A percentile compares a stretch with the other conserved stretches of the same genome.
Conservation (phyloP, 2,113 vertebrate species). For the Acrocephalus arundinaceus region DNA sequence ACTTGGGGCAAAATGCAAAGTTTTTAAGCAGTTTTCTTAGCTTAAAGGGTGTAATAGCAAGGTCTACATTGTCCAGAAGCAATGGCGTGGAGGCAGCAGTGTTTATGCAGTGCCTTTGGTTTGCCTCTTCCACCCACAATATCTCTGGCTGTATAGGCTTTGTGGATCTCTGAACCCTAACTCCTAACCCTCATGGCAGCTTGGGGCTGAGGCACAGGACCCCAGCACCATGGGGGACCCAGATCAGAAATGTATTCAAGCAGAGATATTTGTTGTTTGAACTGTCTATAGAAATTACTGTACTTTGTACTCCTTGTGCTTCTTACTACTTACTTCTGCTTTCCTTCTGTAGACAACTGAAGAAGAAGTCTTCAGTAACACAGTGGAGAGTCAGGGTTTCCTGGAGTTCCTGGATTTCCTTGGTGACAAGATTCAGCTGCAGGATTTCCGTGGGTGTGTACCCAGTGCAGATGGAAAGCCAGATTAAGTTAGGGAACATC, state of each 20-base stretch:
- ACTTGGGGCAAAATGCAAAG: neutral
- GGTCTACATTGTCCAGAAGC: neutral
- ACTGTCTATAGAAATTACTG: neutral
- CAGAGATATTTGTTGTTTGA: neutral
- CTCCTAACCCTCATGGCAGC: neutral
- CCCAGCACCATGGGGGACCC: neutral
- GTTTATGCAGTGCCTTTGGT: neutral
- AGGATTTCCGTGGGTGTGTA: constrained; percentile 84
- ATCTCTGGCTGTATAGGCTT: neutral
- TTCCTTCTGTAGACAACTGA: constrained; percentile 79
- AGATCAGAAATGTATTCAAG: neutral
- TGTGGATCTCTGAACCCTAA: neutral
- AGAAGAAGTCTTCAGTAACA: constrained; percentile 88
- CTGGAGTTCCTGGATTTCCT: constrained; percentile 85
- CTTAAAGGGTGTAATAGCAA: neutral
- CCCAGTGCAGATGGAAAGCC: neutral
- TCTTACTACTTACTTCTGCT: neutral
- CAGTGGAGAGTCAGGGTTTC: constrained; percentile 85
- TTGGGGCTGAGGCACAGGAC: neutral
- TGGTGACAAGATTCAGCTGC: constrained; percentile 83
- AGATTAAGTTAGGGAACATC: neutral
- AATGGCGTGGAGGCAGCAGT: neutral
- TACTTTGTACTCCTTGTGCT: neutral
- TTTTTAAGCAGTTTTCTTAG: neutral
- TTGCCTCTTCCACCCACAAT: neutral